Conservation (phyloP, 2,888 invertebrate genomes). For the Cerastis rubricosa region DNA sequence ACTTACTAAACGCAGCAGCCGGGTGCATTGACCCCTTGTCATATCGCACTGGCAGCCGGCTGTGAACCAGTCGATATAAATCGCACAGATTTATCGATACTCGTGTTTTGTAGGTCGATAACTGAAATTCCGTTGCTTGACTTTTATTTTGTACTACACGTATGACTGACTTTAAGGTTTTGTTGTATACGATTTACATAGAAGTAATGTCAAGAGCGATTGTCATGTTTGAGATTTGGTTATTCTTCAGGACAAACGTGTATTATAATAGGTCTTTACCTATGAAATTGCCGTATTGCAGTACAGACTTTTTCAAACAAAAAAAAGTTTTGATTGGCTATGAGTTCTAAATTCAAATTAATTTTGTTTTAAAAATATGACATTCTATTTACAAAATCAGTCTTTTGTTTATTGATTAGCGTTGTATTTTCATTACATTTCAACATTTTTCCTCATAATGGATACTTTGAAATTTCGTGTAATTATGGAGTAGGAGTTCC, state of each 20-base stretch:
- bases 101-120: constrained; percentile 63
- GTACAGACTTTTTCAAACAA: no score
- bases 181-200: constrained; percentile 18
- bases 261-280: no score
- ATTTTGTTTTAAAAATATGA: no score
- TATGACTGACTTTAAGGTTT: constrained; percentile 29
- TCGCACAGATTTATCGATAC: constrained; percentile 70
- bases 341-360: no score
- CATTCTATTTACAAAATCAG: no score
- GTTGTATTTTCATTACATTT: no score
- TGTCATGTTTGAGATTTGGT: constrained; percentile 9
- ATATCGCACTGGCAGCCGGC: constrained; percentile 83
- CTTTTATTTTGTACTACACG: constrained; percentile 56
- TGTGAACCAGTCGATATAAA: constrained; percentile 69
- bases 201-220: constrained; percentile 17
- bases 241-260: constrained; percentile 29
- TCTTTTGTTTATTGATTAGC: no score
- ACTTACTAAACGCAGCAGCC: constrained; percentile 65
- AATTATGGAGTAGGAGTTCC: no score
- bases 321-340: no score
- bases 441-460: no score
- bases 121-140: constrained; percentile 63
- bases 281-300: no score
- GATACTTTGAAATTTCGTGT: no score
- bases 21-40: constrained; percentile 80